phyloP scores from a whole-genome alignment of 1,140 invertebrate genomes.

The Hyposmocoma kahamanoa region DNA sequence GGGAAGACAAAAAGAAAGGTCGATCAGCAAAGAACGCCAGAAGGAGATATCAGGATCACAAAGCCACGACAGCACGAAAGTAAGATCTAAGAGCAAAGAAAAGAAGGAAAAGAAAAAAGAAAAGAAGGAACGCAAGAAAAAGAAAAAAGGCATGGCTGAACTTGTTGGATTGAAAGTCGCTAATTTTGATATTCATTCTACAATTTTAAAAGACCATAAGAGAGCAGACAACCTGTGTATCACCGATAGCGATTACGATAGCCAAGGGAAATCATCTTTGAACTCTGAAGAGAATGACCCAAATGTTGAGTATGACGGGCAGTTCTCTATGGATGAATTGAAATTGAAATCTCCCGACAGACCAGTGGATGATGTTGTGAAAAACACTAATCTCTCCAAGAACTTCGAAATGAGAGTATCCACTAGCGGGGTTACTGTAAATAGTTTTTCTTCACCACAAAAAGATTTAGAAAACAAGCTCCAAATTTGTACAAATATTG shows the following conservation, averaged over 20 bases:
- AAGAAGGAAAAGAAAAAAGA: conserved; percentile 7
- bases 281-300: conserved; percentile 33
- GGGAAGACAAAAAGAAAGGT: conserved; percentile 17
- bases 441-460: too few species aligned
- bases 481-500: too few species aligned
- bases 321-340: conserved; percentile 51
- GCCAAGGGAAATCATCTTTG: conserved; percentile 48
- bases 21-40: conserved; percentile 12
- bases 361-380: too few species aligned
- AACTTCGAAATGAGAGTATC: background rate
- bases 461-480: too few species aligned
- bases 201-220: too few species aligned
- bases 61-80: conserved; percentile 10
- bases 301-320: conserved; percentile 44
- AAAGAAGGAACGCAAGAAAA: conserved; percentile 12
- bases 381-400: background rate
- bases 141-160: conserved; percentile 21
- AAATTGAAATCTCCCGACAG: too few species aligned
- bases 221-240: conserved; percentile 8
- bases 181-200: too few species aligned
- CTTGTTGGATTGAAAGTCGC: conserved; percentile 48
- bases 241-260: conserved; percentile 47
- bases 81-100: background rate
- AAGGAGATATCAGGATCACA: background rate
- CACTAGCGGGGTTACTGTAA: too few species aligned